phyloP scores from a whole-genome alignment of 1,140 invertebrate genomes.

The Oedothorax gibbosus region DNA sequence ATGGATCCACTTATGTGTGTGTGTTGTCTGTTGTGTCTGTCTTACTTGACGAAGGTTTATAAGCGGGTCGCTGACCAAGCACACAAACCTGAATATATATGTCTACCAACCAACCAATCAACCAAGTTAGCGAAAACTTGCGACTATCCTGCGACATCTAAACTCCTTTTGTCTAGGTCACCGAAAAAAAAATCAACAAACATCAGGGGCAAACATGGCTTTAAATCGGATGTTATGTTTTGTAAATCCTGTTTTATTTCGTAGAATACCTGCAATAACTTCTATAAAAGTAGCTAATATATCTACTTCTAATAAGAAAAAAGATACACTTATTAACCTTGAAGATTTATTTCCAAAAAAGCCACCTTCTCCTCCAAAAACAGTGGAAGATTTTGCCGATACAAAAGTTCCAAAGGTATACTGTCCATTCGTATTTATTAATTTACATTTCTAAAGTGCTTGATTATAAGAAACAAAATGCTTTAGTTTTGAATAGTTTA shows the following conservation, averaged over 20 bases:
- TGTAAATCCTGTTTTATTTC: background rate
- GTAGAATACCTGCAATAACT: background rate
- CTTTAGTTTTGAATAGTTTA: too few relatives aligned
- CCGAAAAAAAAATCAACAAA: background rate
- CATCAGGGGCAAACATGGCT: slow-evolving; percentile 36
- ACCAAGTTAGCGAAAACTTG: too few relatives aligned
- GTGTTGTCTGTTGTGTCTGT: too few relatives aligned
- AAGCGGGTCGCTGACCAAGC: too few relatives aligned
- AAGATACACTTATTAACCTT: slow-evolving; percentile 65
- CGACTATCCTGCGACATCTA: background rate
- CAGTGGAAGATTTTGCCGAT: slow-evolving; percentile 65
- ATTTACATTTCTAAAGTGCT: too few relatives aligned
- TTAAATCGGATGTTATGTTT: background rate
- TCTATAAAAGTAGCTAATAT: slow-evolving; percentile 63
- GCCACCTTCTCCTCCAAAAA: slow-evolving; percentile 57
- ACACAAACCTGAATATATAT: too few relatives aligned
- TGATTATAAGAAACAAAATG: too few relatives aligned
- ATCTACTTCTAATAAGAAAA: slow-evolving; percentile 69
- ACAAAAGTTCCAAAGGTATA: slow-evolving; percentile 63
- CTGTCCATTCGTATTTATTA: too few relatives aligned
- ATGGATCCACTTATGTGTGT: too few relatives aligned
- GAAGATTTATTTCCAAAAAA: slow-evolving; percentile 57
- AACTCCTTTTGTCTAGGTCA: slow-evolving; percentile 22
- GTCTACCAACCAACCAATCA: too few relatives aligned
- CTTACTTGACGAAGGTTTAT: too few relatives aligned